These are phyloP conservation scores for Euproctis similis DNA, from an alignment of 2,888 invertebrate genomes.

Conservation along the genomic window DNA sequence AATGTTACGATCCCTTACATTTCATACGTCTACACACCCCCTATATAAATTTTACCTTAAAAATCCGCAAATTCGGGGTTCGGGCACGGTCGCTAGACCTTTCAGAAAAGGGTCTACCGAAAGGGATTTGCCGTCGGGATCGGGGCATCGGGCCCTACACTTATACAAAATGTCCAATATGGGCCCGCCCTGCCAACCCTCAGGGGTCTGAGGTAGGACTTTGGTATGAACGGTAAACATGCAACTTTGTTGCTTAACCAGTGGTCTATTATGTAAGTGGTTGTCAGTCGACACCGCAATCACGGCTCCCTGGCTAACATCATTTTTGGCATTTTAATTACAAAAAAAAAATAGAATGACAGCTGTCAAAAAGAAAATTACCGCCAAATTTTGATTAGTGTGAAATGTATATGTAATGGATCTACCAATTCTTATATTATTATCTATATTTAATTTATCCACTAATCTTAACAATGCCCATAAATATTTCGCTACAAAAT, in stretches of 20 bases:
- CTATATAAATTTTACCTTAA: conserved; percentile 75
- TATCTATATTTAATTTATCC: too few species aligned
- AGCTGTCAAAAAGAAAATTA: too few species aligned
- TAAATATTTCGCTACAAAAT: too few species aligned
- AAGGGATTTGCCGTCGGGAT: conserved; percentile 73
- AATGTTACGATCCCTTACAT: conserved; percentile 27
- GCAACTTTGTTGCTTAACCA: conserved; percentile 61
- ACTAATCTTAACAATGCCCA: too few species aligned
- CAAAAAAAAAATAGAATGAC: too few species aligned
- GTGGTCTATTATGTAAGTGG: conserved; percentile 41
- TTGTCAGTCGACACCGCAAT: conserved; percentile 19
- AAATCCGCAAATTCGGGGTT: conserved; percentile 73
- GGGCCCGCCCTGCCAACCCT: conserved; percentile 48
- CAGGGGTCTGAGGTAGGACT: conserved; percentile 53
- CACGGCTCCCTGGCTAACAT: too few species aligned
- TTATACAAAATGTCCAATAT: conserved; percentile 76
- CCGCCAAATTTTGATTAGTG: too few species aligned
- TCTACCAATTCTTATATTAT: too few species aligned
- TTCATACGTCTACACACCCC: conserved; percentile 31
- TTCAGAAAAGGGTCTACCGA: conserved; percentile 66
- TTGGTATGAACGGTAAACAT: conserved; percentile 54
- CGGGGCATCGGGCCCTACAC: conserved; percentile 62
- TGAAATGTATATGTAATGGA: too few species aligned
- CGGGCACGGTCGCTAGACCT: conserved; percentile 64
- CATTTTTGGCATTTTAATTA: too few species aligned